Base-by-base conservation (phyloP, 1,140 invertebrate genomes). In the Apis florea region DNA sequence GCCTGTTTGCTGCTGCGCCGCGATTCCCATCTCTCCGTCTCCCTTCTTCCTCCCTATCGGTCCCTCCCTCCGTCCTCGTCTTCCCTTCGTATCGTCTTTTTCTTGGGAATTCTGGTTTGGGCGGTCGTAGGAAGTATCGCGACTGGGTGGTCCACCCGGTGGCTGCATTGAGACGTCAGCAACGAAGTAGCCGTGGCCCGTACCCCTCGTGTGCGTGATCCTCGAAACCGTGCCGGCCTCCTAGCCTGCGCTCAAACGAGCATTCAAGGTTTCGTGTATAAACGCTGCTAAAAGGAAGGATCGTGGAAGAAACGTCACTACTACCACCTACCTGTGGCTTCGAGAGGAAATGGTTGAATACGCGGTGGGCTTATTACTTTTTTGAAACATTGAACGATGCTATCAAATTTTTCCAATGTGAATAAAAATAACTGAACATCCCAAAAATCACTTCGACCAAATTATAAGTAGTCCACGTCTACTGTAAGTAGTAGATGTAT, bases 111-210 rank as follows among this genome's bases (percentile, higher is more conserved):
- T 88, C 87, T 83, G 87, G 87, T 88, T 88, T 73, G 85, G 87
- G 69, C 82, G 84, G 82, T 84, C 78, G 87, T 76, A 88, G 87
- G 82, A 82, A 86, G 83, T 86, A 86, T 85, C 70, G 76, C 85
- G 70, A 77, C 85, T 89, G 88, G 88, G 88, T 89, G 88, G 88
- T 89, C 88, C 87, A 64, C 83, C 85, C 84, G 82, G 85, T 85
- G 88, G 88, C 59, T 89, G 82, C 88, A 89, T 89, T 89, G 88
- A 89, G 88, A 89, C 85, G 88, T 89, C 88, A 89, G 87, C 88
- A 73, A 72, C 78, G 75, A 87, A 84, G 86, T 88, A 88, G 83
- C 86, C 73, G 31, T 67, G 58, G 63, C 79, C 26, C 59, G 15
- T 31, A 64, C 84, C 67, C 40, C 66, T 54, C 64, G 72, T 80